These are phyloP conservation scores for Macropis europaea DNA, from an alignment of 2,888 invertebrate species.

Conservation along the genomic window DNA sequence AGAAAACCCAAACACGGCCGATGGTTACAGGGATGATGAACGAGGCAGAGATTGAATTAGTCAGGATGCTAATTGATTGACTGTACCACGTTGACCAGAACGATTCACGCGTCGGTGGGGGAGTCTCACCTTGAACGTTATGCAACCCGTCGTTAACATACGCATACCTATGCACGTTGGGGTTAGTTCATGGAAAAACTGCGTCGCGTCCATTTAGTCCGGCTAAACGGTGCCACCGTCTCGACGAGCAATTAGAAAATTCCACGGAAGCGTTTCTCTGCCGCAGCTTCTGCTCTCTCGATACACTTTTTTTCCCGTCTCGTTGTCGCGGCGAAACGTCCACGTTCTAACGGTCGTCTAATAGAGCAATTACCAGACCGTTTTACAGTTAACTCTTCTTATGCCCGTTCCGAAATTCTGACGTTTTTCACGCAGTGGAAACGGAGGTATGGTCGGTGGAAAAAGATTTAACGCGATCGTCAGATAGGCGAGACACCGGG, in stretches of 20 bases:
- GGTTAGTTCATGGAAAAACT: constrained; percentile 44
- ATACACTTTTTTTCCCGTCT: neutral
- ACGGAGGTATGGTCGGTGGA: neutral
- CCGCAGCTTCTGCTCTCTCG: neutral
- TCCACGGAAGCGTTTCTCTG: constrained; percentile 28
- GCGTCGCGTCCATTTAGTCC: neutral
- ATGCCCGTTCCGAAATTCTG: neutral
- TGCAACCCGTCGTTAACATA: constrained; percentile 62
- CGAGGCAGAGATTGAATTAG: constrained; percentile 57
- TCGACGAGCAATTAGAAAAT: constrained; percentile 46
- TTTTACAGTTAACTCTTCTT: constrained; percentile 19
- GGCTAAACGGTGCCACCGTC: constrained; percentile 43
- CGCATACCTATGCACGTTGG: constrained; percentile 31
- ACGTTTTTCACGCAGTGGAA: neutral
- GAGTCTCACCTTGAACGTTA: constrained; percentile 73
- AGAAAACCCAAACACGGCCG: constrained; percentile 17
- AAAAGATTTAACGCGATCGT: too few relatives aligned
- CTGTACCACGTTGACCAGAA: constrained; percentile 30
- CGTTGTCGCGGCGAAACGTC: neutral
- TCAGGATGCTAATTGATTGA: constrained; percentile 47
- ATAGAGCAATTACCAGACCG: constrained; percentile 40
- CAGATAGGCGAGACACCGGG: too few relatives aligned
- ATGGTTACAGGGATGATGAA: constrained; percentile 20
- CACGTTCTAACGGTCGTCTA: constrained; percentile 34
- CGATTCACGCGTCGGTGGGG: constrained; percentile 51